Evolutionary conservation across 2,888 invertebrate species (phyloP).

Genomic region (Torymus auratus): DNA sequence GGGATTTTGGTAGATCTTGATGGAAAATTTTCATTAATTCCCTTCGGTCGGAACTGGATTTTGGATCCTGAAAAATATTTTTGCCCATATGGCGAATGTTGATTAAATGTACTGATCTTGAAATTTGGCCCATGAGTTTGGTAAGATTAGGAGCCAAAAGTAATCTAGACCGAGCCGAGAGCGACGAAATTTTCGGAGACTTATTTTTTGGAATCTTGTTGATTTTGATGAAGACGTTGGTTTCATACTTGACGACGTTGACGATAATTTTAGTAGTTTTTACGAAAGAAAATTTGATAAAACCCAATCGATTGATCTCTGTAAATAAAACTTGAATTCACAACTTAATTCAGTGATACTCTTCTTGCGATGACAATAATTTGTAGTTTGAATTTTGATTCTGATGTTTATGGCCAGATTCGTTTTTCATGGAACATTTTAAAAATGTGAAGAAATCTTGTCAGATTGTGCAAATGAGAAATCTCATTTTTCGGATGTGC

Average conservation of each 20-base stretch:
- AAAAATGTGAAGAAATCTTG: slow-evolving; percentile 21
- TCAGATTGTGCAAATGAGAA: slow-evolving; percentile 9
- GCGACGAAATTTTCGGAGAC: slow-evolving; percentile 53
- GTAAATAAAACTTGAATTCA: slow-evolving; percentile 50
- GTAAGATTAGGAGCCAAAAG: slow-evolving; percentile 9
- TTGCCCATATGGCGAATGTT: slow-evolving; percentile 15
- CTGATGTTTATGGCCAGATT: not conserved
- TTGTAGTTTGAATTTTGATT: not conserved
- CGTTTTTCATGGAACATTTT: slow-evolving; percentile 1
- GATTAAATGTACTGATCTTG: slow-evolving; percentile 12
- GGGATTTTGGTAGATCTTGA: slow-evolving; percentile 47
- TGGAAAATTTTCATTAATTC: slow-evolving; percentile 39
- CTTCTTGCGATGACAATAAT: slow-evolving; percentile 26
- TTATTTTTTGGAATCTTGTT: slow-evolving; percentile 35
- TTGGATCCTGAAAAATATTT: slow-evolving; percentile 41
- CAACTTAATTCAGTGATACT: slow-evolving; percentile 43
- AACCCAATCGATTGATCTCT: slow-evolving; percentile 46
- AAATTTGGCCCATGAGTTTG: not conserved
- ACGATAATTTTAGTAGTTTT: slow-evolving; percentile 25
- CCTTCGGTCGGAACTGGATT: slow-evolving; percentile 34
- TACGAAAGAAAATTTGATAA: slow-evolving; percentile 29
- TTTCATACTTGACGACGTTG: slow-evolving; percentile 34
- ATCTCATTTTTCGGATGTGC: slow-evolving; percentile 11
- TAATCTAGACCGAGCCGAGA: slow-evolving; percentile 45
- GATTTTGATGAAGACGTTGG: slow-evolving; percentile 13